Evolutionary conservation across 2,113 vertebrate genomes (phyloP), one percentile per base, ranked within the genome.

Genomic region (Cephalopterus ornatus): DNA sequence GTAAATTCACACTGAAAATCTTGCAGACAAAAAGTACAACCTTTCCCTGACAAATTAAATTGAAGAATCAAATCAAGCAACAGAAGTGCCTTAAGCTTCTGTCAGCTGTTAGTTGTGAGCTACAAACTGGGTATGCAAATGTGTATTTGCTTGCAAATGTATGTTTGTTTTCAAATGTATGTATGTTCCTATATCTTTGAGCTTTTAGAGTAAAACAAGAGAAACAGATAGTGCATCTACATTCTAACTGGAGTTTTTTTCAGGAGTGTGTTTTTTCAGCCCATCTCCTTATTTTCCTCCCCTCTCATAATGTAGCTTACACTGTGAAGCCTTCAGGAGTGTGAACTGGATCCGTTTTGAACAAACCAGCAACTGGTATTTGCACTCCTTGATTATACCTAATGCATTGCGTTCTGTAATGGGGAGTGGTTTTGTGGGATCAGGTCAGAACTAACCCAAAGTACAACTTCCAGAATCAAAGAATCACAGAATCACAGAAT

Each of bases 361-460:
- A 68, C 8, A 13, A 66, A 47, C 2, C 27, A 56, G 20, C 17
- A 35, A 35, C 8, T 41, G 27, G 21, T 70, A 56, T 12, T 14
- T 52, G 19, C 1, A 1, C 5, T 86, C 14, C 30, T 58, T 49
- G 19, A 75, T n/a, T 17, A n/a, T 6, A 53, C 4, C 32, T 32
- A 28, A n/a, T 7, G 9, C 19, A 76, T 35, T 12, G 41, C 6
- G 13, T 39, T 42, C 42, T 42, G 21, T 8, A 52, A 8, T 18
- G 35, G 30, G 11, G 49, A 65, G 12, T 22, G 8, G 4, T 35
- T 42, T 0, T 0, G 0, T 9, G 4, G 9, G 10, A 70, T 59
- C 33, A 63, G 16, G 15, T 15, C 26, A 55, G 77, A 58, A 11
- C 18, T 50, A 82, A 66, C 8, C 20, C 42, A 9, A 84, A 78